Conservation (phyloP, 2,113 vertebrate genomes). For the Oreocharis arfaki region DNA sequence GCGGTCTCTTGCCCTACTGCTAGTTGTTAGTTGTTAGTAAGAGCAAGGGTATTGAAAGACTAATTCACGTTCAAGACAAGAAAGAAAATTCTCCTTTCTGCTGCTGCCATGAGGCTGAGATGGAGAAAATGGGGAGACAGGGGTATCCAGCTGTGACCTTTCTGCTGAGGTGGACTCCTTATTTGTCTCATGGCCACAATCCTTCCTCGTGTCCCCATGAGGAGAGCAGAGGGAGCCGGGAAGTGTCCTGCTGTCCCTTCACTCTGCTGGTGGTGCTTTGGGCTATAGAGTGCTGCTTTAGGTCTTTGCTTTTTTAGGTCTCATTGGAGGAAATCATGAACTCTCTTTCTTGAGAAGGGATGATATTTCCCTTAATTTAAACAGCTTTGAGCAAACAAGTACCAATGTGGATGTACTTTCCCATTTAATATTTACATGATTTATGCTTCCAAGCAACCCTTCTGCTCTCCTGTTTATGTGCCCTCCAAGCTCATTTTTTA, state of each 20-base stretch:
- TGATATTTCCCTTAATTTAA: slow-evolving; percentile 28
- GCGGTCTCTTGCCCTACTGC: background rate
- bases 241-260: background rate
- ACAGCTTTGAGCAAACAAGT: slow-evolving; percentile 52
- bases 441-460: slow-evolving; percentile 40
- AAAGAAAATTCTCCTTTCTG: background rate
- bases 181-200: background rate
- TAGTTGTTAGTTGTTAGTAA: background rate
- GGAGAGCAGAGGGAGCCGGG: background rate
- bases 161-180: background rate
- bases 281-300: background rate
- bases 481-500: slow-evolving; percentile 52
- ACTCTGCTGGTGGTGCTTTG: background rate
- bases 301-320: background rate
- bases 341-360: background rate
- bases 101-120: background rate
- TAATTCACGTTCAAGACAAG: background rate
- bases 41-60: background rate
- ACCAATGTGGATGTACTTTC: slow-evolving; percentile 38
- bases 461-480: slow-evolving; percentile 43
- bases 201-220: background rate
- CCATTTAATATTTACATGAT: slow-evolving; percentile 48
- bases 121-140: background rate
- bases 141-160: background rate
- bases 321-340: background rate